Percentiles rank a stretch among this genome's conserved stretches.
Conservation (phyloP, 2,113 vertebrate species). For the Guaruba guarouba region DNA sequence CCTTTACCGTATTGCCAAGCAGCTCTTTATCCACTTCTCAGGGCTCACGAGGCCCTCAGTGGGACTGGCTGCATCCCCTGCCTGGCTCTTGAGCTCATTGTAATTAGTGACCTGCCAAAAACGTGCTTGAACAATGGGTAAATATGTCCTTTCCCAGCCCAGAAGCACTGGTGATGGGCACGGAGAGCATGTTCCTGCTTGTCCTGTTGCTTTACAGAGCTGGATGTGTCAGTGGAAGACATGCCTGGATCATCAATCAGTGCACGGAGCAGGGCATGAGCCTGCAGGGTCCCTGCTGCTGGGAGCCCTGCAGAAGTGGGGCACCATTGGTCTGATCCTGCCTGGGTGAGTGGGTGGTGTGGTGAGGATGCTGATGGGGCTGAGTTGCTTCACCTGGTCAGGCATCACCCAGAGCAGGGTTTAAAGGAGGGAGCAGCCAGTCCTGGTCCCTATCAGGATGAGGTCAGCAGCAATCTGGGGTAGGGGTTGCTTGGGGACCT, state of each 20-base stretch:
- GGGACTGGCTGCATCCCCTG: not conserved
- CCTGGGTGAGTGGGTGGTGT: rapidly evolving
- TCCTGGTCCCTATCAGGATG: rapidly evolving
- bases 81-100: not conserved
- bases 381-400: not conserved
- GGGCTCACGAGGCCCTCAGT: not conserved
- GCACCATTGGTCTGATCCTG: not conserved
- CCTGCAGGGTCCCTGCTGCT: not conserved
- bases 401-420: not conserved
- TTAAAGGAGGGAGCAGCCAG: not conserved
- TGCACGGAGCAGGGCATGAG: too few relatives aligned
- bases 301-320: not conserved
- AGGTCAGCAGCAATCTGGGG: not conserved
- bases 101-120: not conserved
- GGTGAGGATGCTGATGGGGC: not conserved
- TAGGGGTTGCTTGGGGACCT: not conserved
- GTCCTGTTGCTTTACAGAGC: not conserved
- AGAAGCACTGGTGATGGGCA: not conserved
- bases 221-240: not conserved
- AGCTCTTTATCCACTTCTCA: too few relatives aligned
- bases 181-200: rapidly evolving
- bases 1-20: not conserved
- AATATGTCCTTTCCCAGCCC: not conserved
- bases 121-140: not conserved
- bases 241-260: too few relatives aligned